Conservation (phyloP, 2,797 vertebrate species). For the Alca torda region DNA sequence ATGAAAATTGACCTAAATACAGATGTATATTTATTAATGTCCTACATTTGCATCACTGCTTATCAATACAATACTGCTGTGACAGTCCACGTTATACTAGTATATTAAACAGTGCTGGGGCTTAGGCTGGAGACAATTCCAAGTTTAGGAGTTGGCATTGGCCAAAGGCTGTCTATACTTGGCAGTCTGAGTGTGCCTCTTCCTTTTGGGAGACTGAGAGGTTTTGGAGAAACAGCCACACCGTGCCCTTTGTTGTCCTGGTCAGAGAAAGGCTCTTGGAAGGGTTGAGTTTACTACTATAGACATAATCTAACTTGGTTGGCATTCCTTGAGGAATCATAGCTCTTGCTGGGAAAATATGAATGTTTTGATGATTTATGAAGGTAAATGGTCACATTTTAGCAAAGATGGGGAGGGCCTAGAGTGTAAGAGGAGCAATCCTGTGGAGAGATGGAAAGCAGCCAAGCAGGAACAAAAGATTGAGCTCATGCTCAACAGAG, state of each 20-base stretch:
- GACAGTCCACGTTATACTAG: background rate
- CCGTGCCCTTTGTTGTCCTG: background rate
- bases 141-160: background rate
- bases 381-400: background rate
- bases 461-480: background rate
- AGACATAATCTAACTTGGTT: background rate
- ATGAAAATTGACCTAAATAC: background rate
- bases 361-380: background rate
- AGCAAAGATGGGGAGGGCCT: background rate
- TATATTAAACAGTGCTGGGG: background rate
- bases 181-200: background rate
- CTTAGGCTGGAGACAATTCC: background rate
- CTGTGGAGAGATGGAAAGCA: background rate
- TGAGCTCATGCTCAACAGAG: background rate
- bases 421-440: background rate
- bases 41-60: background rate
- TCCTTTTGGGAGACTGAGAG: background rate
- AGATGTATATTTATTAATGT: background rate
- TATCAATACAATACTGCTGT: background rate
- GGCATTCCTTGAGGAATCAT: background rate
- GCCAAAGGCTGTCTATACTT: background rate
- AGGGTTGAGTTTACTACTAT: background rate
- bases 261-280: background rate
- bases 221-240: background rate
- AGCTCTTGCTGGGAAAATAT: background rate